Evolutionary conservation across 1,140 invertebrate genomes (phyloP).

Genomic region (Linepithema humile): DNA sequence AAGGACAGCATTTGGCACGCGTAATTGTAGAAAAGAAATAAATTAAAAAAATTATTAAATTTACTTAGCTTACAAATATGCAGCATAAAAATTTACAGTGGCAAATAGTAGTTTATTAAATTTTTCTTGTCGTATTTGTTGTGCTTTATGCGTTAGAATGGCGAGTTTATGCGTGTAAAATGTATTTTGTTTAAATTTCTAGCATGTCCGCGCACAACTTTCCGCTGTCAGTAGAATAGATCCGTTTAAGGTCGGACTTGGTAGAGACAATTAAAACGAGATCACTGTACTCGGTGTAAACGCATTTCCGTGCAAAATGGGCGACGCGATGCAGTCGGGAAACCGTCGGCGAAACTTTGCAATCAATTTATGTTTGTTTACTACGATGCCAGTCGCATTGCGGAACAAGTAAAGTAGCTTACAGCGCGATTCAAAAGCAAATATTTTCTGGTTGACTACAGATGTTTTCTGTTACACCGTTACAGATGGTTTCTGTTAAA

Average conservation of each 20-base stretch:
- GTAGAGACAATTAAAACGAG: slow-evolving; percentile 30
- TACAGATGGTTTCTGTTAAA: no score
- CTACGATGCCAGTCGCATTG: background rate
- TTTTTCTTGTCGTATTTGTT: background rate
- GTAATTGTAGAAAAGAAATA: background rate
- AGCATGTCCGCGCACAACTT: background rate
- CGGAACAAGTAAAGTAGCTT: background rate
- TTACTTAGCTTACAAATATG: slow-evolving; percentile 7
- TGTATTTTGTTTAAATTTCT: background rate
- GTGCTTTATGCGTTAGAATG: background rate
- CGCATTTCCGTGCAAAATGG: background rate
- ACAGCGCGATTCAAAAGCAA: background rate
- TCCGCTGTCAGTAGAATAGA: slow-evolving; percentile 27
- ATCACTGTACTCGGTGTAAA: background rate
- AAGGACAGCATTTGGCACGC: background rate
- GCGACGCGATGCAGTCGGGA: background rate
- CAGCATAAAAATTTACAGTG: background rate
- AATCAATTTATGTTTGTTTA: slow-evolving; percentile 45
- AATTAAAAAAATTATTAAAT: slow-evolving; percentile 10
- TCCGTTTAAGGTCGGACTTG: slow-evolving; percentile 22
- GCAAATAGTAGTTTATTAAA: background rate
- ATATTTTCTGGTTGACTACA: background rate
- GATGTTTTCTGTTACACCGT: no score
- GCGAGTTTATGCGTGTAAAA: no score
- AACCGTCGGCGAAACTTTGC: background rate